Conservation (phyloP, 2,888 invertebrate genomes). For the Cryptocephalus primarius region DNA sequence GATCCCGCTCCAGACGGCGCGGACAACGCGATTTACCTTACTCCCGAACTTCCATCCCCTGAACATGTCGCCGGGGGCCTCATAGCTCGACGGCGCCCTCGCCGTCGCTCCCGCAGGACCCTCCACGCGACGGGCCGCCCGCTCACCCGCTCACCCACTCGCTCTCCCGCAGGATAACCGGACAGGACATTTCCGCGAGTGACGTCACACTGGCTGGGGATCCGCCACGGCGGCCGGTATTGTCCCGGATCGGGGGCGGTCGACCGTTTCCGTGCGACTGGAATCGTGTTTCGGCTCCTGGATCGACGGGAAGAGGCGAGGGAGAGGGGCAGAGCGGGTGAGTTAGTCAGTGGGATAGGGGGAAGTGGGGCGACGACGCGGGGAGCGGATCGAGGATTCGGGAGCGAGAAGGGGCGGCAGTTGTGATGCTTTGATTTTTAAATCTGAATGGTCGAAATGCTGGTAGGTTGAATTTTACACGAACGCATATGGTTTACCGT, state of each 20-base stretch:
- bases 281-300: neutral
- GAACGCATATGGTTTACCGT: too few relatives aligned
- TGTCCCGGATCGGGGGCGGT: neutral
- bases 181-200: constrained; percentile 31
- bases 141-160: neutral
- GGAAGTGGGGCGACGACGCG: too few relatives aligned
- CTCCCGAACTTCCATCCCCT: constrained; percentile 34
- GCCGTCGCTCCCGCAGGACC: neutral
- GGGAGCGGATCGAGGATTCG: too few relatives aligned
- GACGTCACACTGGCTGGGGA: constrained; percentile 35
- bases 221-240: constrained; percentile 22
- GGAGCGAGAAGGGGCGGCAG: too few relatives aligned
- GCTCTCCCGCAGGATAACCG: constrained; percentile 3
- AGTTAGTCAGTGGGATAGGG: too few relatives aligned
- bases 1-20: neutral
- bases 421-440: too few relatives aligned
- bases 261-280: neutral
- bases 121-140: neutral
- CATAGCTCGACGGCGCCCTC: neutral
- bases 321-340: too few relatives aligned
- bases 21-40: constrained; percentile 13
- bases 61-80: constrained; percentile 23
- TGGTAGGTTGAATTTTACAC: too few relatives aligned
- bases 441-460: too few relatives aligned
- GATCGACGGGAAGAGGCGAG: too few relatives aligned